phyloP scores from a whole-genome alignment of 2,113 vertebrate genomes.

The Saguinus midas region DNA sequence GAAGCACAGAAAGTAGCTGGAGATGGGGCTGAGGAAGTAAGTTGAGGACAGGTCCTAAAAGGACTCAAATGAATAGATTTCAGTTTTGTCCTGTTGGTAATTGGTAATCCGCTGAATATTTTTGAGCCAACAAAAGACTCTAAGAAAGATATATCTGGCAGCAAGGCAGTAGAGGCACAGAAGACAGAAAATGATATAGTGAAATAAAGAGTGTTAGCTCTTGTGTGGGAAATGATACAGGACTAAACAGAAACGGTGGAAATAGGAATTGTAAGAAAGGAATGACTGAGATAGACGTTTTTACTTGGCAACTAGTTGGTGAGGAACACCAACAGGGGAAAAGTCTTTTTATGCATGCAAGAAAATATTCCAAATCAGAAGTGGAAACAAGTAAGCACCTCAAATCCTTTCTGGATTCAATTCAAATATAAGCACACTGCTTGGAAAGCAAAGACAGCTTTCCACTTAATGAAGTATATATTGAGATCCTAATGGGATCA shows the following conservation, averaged over 20 bases:
- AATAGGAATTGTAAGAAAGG: neutral
- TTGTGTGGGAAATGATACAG: neutral
- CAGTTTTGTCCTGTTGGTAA: neutral
- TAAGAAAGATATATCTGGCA: neutral
- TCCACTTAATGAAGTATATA: neutral
- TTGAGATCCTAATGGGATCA: neutral
- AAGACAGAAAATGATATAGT: neutral
- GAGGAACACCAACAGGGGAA: neutral
- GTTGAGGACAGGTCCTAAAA: neutral
- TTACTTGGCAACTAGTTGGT: neutral
- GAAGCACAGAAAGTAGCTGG: neutral
- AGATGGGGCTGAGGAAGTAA: neutral
- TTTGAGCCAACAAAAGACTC: neutral
- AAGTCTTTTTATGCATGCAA: neutral
- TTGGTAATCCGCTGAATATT: neutral
- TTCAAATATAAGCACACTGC: neutral
- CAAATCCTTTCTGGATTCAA: conserved; percentile 8
- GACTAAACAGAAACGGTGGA: neutral
- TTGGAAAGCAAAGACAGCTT: neutral
- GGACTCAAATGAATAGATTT: neutral
- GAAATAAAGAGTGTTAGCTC: neutral
- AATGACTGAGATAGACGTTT: neutral
- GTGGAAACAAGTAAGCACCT: neutral
- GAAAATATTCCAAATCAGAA: conserved; percentile 6
- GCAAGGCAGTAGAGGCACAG: neutral